These are phyloP conservation scores for Microcebus griseorufus DNA, from an alignment of 2,113 vertebrate species.

Conservation along the genomic window DNA sequence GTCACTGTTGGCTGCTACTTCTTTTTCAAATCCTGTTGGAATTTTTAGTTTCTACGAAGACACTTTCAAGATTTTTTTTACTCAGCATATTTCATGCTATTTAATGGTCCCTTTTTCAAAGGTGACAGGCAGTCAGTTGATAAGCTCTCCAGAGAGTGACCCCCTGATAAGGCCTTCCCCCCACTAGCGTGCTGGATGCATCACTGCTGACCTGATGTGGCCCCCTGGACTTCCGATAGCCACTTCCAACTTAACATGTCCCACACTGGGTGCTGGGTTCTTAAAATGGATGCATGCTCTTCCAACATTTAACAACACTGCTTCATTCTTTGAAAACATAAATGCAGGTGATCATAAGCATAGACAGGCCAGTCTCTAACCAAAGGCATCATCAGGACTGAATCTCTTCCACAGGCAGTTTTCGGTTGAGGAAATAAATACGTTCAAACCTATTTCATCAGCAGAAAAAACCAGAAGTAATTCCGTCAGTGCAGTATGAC, in stretches of 20 bases:
- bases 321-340: not conserved
- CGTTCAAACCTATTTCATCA: not conserved
- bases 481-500: not conserved
- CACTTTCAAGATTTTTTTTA: conserved; percentile 5
- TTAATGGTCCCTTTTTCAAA: conserved; percentile 22
- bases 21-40: conserved; percentile 45
- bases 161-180: not conserved
- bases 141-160: not conserved
- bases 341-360: not conserved
- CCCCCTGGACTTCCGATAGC: not conserved
- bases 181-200: not conserved
- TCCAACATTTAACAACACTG: not conserved
- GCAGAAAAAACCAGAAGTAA: not conserved
- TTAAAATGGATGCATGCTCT: not conserved
- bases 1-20: conserved; percentile 42
- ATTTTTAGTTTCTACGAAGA: conserved; percentile 38
- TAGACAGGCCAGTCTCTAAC: not conserved
- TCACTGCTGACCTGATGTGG: not conserved
- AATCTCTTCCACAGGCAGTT: not conserved
- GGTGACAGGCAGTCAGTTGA: not conserved
- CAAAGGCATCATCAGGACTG: not conserved
- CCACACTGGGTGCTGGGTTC: not conserved
- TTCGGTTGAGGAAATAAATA: not conserved
- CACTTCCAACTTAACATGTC: not conserved
- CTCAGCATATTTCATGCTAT: conserved; percentile 8